Evolutionary conservation across 2,113 vertebrate genomes (phyloP).

Genomic region (Ciconia boyciana): DNA sequence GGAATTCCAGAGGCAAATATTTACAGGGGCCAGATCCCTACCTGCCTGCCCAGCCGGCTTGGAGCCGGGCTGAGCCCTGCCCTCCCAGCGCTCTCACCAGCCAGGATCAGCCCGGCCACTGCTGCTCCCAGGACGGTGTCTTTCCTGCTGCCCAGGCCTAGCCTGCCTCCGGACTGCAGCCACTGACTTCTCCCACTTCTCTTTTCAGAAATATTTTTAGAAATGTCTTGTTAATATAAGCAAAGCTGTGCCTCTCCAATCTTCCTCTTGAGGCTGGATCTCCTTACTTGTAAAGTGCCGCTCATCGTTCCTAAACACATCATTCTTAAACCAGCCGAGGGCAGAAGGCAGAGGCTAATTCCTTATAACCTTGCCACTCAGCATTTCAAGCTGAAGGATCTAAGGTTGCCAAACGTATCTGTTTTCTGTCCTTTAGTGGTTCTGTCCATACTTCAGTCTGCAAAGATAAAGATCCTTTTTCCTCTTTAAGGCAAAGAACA

Average conservation of each 20-base stretch:
- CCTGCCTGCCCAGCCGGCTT: background rate
- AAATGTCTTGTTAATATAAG: background rate
- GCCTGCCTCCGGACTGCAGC: background rate
- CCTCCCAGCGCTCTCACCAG: background rate
- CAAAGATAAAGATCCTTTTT: background rate
- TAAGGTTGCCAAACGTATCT: background rate
- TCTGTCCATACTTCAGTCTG: background rate
- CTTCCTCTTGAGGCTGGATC: background rate
- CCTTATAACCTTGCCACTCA: background rate
- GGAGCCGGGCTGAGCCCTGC: background rate
- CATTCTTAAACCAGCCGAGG: background rate
- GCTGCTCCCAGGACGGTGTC: accelerated
- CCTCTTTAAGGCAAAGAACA: background rate
- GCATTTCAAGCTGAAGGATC: background rate
- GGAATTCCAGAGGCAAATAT: slow-evolving; percentile 8
- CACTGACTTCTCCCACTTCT: background rate
- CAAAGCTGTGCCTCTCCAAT: background rate
- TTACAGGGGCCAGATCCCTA: background rate
- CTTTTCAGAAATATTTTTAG: background rate
- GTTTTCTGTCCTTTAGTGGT: background rate
- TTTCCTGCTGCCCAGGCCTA: background rate
- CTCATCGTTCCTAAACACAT: background rate
- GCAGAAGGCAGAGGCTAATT: background rate
- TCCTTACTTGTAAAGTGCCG: background rate
- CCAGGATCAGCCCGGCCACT: accelerated